Base-by-base conservation (phyloP, 2,888 invertebrate genomes). In the Heliconius sara region DNA sequence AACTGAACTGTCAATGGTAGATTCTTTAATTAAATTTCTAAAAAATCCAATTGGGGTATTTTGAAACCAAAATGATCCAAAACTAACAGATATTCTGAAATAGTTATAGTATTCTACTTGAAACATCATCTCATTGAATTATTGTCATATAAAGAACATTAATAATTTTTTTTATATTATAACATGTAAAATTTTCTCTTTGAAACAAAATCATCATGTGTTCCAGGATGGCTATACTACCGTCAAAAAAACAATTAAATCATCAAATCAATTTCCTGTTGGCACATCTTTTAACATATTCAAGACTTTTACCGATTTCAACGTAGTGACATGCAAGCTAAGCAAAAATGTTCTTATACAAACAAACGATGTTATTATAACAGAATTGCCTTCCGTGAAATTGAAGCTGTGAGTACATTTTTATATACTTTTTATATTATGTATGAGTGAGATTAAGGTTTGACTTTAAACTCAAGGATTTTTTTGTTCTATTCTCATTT, bases 281-380 rank as follows among this genome's bases (percentile, higher is more conserved):
- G 97, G 97, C 63, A 92, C 96, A 65, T 96, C 98, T 70, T 97
- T 97, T 88, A 96, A 97, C 85, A 96, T 97, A 81, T 98, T 97
- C 87, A 96, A 96, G 76, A 97, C 97, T n/a, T 97, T 97, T 89
- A 96, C 97, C 9, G 96, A 96, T 27, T 98, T 98, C 88, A 96
- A 96, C 63, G 95, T 96, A 83, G 95, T 97, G 12, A 95, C 97
- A 85, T 96, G 96, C 81, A 89, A 95, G 71, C 96, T 98, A 88
- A 96, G 96, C 7, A 95, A 96, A 83, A 96, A 96, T 86, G 95
- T 98, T 72, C 89, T 97, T 63, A 65, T 80, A 73, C 89, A 91
- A 87, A 87, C 91, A 10, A 93, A 91, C 84, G 85, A 95, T 95
- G 84, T 94, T 86, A 96, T 85, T 96, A 96, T 88, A 95, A 96